Evolutionary conservation across 2,797 vertebrate species (phyloP), one percentile per base, ranked within the genome.

Genomic region (Lithobates pipiens): DNA sequence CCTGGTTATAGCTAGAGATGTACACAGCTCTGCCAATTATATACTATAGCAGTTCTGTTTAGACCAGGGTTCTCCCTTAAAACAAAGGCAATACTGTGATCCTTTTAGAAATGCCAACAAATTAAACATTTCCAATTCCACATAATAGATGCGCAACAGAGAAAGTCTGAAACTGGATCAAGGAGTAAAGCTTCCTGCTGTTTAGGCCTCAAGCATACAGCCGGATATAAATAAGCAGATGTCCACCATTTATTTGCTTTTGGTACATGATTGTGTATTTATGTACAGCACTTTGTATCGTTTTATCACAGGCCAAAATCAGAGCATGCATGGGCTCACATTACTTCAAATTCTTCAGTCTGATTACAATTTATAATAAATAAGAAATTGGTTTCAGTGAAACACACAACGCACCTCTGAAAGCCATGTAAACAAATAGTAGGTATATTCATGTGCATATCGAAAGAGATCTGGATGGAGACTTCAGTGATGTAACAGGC

Each of bases 221-320:
- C 27, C 46, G n/a, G 71, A 71, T 25, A 54, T 23, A 71, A 77
- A 77, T 21, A 84, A 71, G 36, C 75, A 77, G 32, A 71, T 77
- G 65, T 69, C 63, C 32, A 67, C 46, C 39, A 42, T 84, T 84
- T 77, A 25, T 84, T 84, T 84, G 50, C 32, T 25, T 61, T 61
- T 78, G 15, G 42, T 44, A 32, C 36, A 16, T 39, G 65, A 83
- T 71, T 77, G 67, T 84, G 68, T 77, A 84, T 77, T 83, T 77
- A 70, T 83, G 44, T 57, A 77, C 65, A 36, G 63, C 27, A 70
- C 18, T 18, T 21, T 3, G 44, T 67, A 68, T 27, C 70, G 70
- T 82, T 76, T 84, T 23, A 84, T 84, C 74, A 18, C 18, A 11
- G 10, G 82, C 80, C 80, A 68, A 82, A 74, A 29, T 27, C 5